A percentile compares a stretch with the other conserved stretches of the same genome.
Conservation (phyloP, 2,797 vertebrate genomes). For the Notoglanidium macrostoma region DNA sequence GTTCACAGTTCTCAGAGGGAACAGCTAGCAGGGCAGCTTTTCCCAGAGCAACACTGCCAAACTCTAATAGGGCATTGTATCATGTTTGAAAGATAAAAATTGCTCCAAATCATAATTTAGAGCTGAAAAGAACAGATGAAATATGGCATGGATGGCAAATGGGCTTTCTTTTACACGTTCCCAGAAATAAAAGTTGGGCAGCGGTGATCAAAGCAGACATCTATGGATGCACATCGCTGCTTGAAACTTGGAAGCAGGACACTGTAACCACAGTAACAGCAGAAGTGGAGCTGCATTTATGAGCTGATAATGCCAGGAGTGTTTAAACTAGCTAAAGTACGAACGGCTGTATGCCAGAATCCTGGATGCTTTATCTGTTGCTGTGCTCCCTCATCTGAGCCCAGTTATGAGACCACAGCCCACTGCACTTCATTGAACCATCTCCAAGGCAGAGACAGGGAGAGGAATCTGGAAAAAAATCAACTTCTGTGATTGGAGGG, state of each 20-base stretch:
- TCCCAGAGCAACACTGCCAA: background rate
- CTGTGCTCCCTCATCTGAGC: conserved; percentile 1
- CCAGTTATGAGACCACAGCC: background rate
- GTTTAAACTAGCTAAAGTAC: conserved; percentile 26
- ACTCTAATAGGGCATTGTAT: background rate
- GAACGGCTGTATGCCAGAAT: background rate
- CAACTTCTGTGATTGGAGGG: background rate
- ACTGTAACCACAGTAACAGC: conserved; percentile 1
- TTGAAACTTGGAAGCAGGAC: background rate
- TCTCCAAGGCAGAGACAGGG: background rate
- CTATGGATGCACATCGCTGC: conserved; percentile 21
- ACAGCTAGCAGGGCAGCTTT: conserved; percentile 18
- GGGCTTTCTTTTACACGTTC: conserved; percentile 9
- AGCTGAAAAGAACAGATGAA: background rate
- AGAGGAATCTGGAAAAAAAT: conserved; percentile 9
- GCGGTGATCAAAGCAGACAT: conserved; percentile 15
- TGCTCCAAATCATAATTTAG: background rate
- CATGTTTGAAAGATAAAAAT: conserved; percentile 5
- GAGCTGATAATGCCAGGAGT: conserved; percentile 27
- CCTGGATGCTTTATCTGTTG: conserved; percentile 23
- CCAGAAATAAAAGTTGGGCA: background rate
- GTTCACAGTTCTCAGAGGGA: conserved; percentile 8
- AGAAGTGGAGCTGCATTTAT: conserved; percentile 3
- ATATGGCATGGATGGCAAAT: background rate
- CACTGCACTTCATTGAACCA: conserved; percentile 26